A percentile compares a stretch with the other conserved stretches of the same genome.
Evolutionary conservation across 2,888 invertebrate genomes (phyloP).

Genomic region (Melikaiella ostensackeni): DNA sequence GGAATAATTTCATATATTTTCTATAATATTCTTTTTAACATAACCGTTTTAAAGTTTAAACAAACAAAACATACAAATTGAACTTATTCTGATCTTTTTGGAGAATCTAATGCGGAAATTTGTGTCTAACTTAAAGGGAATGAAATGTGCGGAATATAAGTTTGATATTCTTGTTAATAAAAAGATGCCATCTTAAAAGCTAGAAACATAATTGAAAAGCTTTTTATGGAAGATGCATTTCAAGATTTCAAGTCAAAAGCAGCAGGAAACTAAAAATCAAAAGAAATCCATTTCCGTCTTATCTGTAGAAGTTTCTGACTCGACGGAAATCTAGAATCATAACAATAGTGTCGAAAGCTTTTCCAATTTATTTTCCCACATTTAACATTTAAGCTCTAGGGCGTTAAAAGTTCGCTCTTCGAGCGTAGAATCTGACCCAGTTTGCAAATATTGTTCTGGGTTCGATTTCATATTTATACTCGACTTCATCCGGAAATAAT

Average conservation of each 20-base stretch:
- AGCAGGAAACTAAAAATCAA: not conserved
- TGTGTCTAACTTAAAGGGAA: too few relatives aligned
- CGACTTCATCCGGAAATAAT: not conserved
- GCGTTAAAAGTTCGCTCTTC: not conserved
- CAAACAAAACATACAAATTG: too few relatives aligned
- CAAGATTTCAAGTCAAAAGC: not conserved
- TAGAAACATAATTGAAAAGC: not conserved
- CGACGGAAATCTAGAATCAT: not conserved
- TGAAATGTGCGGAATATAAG: too few relatives aligned
- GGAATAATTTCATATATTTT: too few relatives aligned
- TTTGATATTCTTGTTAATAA: not conserved
- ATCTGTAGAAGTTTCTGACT: not conserved
- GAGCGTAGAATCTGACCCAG: not conserved
- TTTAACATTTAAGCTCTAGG: not conserved
- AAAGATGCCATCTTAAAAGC: not conserved
- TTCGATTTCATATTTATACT: not conserved
- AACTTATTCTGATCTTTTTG: too few relatives aligned
- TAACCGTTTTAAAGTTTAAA: too few relatives aligned
- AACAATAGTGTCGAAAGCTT: not conserved
- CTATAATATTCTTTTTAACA: too few relatives aligned
- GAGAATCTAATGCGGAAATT: too few relatives aligned
- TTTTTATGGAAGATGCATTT: not conserved
- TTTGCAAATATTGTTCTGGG: slow-evolving; percentile 6
- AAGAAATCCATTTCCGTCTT: not conserved
- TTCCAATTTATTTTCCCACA: not conserved